Percentiles rank a stretch among this genome's conserved stretches.
phyloP scores from a whole-genome alignment of 2,113 vertebrate genomes.

The Montifringilla adamsi region DNA sequence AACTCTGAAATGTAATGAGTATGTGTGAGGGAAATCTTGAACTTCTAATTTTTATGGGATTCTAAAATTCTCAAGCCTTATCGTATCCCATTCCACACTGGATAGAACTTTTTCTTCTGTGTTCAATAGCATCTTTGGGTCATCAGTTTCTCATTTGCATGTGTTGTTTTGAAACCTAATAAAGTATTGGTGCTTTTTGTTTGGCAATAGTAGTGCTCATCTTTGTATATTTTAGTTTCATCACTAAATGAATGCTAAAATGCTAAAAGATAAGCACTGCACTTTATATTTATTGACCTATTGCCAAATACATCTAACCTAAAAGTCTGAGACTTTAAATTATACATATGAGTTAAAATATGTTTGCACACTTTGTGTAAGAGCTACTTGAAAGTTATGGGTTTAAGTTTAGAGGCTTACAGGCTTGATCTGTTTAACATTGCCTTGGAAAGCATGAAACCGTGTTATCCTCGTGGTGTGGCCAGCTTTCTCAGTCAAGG shows the following conservation, averaged over 20 bases:
- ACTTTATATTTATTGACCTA: not conserved
- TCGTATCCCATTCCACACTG: not conserved
- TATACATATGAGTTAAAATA: not conserved
- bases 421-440: not conserved
- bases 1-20: not conserved
- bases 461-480: not conserved
- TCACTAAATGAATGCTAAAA: not conserved
- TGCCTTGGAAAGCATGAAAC: not conserved
- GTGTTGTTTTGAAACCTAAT: not conserved
- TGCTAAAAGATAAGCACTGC: not conserved
- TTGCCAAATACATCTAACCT: not conserved
- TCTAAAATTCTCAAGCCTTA: not conserved
- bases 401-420: not conserved
- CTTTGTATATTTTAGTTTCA: not conserved
- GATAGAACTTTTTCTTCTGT: not conserved
- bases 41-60: not conserved
- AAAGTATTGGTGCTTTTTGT: not conserved
- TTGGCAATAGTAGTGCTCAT: not conserved
- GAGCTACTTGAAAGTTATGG: not conserved
- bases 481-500: not conserved
- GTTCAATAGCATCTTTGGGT: not conserved
- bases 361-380: not conserved
- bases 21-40: not conserved
- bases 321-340: not conserved
- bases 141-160: not conserved